A percentile compares a stretch with the other conserved stretches of the same genome.
These are phyloP conservation scores for Drosophila yooni DNA, from an alignment of 2,888 invertebrate species.

Conservation along the genomic window DNA sequence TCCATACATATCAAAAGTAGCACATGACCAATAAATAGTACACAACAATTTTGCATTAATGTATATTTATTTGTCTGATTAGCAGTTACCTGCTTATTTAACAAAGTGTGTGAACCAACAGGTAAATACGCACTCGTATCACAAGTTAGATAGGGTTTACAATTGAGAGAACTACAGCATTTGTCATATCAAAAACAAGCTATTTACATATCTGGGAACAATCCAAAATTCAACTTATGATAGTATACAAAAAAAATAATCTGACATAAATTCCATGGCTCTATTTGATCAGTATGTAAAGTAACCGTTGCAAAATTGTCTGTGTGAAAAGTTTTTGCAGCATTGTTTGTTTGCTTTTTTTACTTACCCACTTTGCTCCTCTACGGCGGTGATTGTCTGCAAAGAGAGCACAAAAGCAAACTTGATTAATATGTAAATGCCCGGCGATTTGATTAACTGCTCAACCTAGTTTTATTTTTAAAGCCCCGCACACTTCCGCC, in stretches of 20 bases:
- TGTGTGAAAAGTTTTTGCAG: slow-evolving; percentile 41
- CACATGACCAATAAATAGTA: slow-evolving; percentile 53
- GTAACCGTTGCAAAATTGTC: slow-evolving; percentile 48
- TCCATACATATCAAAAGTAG: slow-evolving; percentile 37
- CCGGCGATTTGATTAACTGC: slow-evolving; percentile 68
- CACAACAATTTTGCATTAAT: slow-evolving; percentile 40
- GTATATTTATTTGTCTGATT: slow-evolving; percentile 40
- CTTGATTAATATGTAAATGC: slow-evolving; percentile 76
- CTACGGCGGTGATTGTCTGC: slow-evolving; percentile 44
- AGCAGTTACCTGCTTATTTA: slow-evolving; percentile 55
- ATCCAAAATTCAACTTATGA: slow-evolving; percentile 31
- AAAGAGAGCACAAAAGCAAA: slow-evolving; percentile 57
- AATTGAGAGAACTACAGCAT: slow-evolving; percentile 34
- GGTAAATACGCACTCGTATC: slow-evolving; percentile 42
- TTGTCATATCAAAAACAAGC: slow-evolving; percentile 33
- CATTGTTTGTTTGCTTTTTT: slow-evolving; percentile 44
- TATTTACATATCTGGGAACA: slow-evolving; percentile 47
- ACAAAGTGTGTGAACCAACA: slow-evolving; percentile 57
- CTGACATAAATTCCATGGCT: slow-evolving; percentile 48
- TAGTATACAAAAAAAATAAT: slow-evolving; percentile 31
- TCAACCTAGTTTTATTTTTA: slow-evolving; percentile 59
- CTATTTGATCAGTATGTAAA: slow-evolving; percentile 28
- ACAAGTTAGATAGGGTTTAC: slow-evolving; percentile 14
- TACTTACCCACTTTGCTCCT: slow-evolving; percentile 48
- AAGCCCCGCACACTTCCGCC: slow-evolving; percentile 59